phyloP scores from a whole-genome alignment of 1,140 invertebrate genomes.

The Lycorma delicatula region DNA sequence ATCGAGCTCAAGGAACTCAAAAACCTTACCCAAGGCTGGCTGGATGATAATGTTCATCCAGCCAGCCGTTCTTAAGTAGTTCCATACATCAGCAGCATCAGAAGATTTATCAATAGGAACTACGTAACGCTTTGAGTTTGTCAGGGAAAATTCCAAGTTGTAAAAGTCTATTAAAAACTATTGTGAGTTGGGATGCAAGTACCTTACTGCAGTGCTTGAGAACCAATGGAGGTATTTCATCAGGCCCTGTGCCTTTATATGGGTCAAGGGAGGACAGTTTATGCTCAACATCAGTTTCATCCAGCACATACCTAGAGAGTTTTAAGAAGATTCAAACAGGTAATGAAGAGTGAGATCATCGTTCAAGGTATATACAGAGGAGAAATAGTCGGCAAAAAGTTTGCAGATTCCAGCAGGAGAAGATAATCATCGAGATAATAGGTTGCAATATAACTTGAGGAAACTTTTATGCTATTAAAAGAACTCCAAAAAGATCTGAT shows the following conservation, averaged over 20 bases:
- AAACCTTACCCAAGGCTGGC: neutral
- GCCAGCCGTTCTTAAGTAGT: no score
- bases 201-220: slow-evolving; percentile 2
- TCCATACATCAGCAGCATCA: neutral
- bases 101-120: neutral
- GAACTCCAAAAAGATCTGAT: no score
- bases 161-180: neutral
- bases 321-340: no score
- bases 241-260: neutral
- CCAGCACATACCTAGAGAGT: slow-evolving; percentile 5
- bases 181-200: slow-evolving; percentile 1
- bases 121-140: neutral
- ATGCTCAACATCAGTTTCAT: neutral
- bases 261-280: slow-evolving; percentile 6
- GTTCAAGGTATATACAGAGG: no score
- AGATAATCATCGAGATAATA: no score
- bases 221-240: slow-evolving; percentile 1
- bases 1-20: neutral
- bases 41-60: neutral
- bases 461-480: no score
- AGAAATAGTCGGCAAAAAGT: no score
- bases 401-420: no score
- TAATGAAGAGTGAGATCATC: no score
- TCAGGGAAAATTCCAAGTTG: neutral
- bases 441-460: no score